Evolutionary conservation across 2,113 vertebrate species (phyloP).

Genomic region (Rallus limicola): DNA sequence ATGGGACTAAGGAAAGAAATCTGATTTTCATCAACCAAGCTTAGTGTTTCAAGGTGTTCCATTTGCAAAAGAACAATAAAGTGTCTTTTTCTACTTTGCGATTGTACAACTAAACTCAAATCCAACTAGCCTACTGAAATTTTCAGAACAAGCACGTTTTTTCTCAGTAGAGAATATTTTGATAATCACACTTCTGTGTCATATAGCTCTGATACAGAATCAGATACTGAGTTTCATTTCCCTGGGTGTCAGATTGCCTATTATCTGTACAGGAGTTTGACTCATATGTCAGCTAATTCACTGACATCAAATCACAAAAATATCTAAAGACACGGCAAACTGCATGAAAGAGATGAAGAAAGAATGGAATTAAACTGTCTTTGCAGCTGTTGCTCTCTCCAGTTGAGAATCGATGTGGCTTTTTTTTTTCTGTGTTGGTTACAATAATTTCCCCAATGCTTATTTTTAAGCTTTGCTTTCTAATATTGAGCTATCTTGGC

Average conservation of each 20-base stretch:
- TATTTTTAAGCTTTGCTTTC: neutral
- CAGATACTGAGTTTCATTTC: slow-evolving; percentile 22
- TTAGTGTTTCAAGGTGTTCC: neutral
- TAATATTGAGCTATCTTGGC: neutral
- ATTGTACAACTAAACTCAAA: neutral
- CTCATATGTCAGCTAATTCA: slow-evolving; percentile 6
- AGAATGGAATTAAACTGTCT: neutral
- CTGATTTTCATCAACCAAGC: neutral
- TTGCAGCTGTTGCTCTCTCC: neutral
- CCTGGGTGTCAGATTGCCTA: neutral
- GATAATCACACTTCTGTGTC: neutral
- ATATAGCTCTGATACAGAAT: neutral
- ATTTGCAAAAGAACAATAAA: neutral
- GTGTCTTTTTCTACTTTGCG: neutral
- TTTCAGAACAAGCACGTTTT: neutral
- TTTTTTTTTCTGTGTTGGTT: neutral
- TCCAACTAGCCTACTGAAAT: neutral
- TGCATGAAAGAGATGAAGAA: neutral
- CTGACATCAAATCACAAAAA: neutral
- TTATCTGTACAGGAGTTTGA: slow-evolving; percentile 16
- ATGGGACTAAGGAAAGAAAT: neutral
- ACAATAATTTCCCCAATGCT: neutral
- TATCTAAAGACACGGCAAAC: neutral
- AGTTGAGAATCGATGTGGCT: neutral
- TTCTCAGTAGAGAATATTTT: neutral